phyloP scores from a whole-genome alignment of 2,797 vertebrate genomes.

The Acanthopagrus latus region DNA sequence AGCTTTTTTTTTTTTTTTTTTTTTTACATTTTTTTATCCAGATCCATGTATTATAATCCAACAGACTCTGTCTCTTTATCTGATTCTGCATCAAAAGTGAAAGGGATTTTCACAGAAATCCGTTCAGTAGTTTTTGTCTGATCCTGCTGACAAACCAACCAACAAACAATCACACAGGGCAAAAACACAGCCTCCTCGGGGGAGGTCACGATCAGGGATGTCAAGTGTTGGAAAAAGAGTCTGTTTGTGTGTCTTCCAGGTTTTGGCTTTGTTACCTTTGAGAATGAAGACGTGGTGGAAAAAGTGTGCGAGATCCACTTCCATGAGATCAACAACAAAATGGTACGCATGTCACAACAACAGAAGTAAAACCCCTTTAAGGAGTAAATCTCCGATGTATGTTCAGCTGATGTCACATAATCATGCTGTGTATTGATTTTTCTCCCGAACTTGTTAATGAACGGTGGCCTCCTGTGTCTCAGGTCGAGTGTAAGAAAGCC shows the following conservation, averaged over 20 bases:
- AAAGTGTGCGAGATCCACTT: slow-evolving; percentile 99
- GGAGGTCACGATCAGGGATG: background rate
- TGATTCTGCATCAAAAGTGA: too few species aligned
- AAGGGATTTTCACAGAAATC: too few species aligned
- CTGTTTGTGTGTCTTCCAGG: slow-evolving; percentile 80
- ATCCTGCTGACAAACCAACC: too few species aligned
- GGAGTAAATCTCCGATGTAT: background rate
- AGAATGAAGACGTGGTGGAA: slow-evolving; percentile 98
- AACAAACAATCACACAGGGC: too few species aligned
- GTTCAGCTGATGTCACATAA: background rate
- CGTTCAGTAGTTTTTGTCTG: too few species aligned
- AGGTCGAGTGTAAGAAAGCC: slow-evolving; percentile 99
- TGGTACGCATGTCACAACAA: slow-evolving; percentile 83
- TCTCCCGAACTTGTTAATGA: background rate
- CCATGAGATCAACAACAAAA: slow-evolving; percentile 99
- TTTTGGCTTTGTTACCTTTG: slow-evolving; percentile 98
- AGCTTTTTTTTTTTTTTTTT: too few species aligned
- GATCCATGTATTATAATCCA: too few species aligned
- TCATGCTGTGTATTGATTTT: background rate
- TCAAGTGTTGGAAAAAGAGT: slow-evolving; percentile 8
- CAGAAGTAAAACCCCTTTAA: background rate
- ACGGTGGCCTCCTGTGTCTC: background rate
- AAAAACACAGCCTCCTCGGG: too few species aligned
- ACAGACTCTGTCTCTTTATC: too few species aligned
- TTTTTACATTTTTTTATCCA: too few species aligned